Conservation (phyloP, 2,113 vertebrate genomes). For the Erythrocercus mccallii region DNA sequence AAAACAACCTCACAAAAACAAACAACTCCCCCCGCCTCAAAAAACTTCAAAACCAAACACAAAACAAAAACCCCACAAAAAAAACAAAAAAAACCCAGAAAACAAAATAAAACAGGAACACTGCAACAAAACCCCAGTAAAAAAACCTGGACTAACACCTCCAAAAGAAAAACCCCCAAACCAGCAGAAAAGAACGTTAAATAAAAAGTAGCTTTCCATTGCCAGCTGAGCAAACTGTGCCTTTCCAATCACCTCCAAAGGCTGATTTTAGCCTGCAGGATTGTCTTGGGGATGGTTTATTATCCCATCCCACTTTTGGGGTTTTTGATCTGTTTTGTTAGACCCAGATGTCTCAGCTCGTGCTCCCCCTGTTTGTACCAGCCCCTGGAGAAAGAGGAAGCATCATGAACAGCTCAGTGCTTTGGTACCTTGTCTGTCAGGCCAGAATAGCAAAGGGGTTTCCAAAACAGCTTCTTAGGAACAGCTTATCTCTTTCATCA, state of each 20-base stretch:
- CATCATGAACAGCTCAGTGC: neutral
- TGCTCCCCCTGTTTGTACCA: neutral
- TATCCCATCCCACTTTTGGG: neutral
- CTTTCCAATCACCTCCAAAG: neutral
- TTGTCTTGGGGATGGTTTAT: neutral
- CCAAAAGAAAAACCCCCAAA: neutral
- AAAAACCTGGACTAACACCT: neutral
- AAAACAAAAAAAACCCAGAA: neutral
- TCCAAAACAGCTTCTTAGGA: neutral
- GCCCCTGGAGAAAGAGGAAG: neutral
- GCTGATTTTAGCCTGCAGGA: neutral
- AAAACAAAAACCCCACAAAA: neutral
- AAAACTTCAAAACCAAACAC: neutral
- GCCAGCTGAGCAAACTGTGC: rapidly evolving
- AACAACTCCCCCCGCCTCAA: neutral
- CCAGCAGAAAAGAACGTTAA: neutral
- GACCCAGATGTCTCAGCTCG: neutral
- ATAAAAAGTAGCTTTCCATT: neutral
- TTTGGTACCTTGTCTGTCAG: neutral
- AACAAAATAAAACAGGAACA: neutral
- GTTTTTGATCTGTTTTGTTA: neutral
- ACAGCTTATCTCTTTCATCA: neutral
- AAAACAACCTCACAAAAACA: neutral
- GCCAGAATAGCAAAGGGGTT: neutral
- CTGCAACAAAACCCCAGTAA: neutral